These are phyloP conservation scores for Bucco capensis DNA, from an alignment of 2,113 vertebrate genomes.

Conservation along the genomic window DNA sequence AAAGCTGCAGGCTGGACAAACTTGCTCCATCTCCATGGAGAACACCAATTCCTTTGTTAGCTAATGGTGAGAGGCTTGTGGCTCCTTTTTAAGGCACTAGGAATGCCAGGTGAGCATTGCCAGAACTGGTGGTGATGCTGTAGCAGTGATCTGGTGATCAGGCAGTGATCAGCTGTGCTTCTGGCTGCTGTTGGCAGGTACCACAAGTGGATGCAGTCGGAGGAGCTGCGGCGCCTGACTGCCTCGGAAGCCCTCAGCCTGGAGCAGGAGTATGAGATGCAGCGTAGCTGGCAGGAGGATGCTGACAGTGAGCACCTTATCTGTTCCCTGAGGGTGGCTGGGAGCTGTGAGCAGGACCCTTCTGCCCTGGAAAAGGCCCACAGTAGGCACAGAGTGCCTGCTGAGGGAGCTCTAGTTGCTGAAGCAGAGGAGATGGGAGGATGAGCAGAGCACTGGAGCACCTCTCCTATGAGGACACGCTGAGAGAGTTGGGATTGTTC, in stretches of 20 bases:
- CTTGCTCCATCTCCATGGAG: background rate
- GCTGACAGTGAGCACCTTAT: slow-evolving; percentile 80
- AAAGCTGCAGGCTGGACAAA: background rate
- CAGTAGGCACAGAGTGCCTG: fast-evolving
- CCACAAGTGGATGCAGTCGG: slow-evolving; percentile 92
- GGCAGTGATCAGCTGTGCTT: background rate
- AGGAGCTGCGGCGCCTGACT: slow-evolving; percentile 88
- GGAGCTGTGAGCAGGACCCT: background rate
- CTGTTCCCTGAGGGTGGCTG: background rate
- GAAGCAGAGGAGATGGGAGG: background rate
- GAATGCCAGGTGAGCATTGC: background rate
- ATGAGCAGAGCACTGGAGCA: no score
- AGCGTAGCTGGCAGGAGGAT: slow-evolving; percentile 89
- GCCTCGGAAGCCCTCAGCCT: slow-evolving; percentile 91
- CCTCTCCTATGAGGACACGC: no score
- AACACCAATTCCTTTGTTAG: background rate
- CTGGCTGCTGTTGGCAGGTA: slow-evolving; percentile 76
- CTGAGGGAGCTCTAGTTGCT: background rate
- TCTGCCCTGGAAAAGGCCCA: background rate
- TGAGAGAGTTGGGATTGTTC: no score
- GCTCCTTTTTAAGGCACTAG: background rate
- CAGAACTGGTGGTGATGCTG: background rate
- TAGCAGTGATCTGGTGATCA: background rate
- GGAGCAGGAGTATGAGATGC: slow-evolving; percentile 92
- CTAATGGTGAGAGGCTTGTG: background rate